Conservation (phyloP, 2,113 vertebrate species). For the Machaerirhynchus nigripectus region DNA sequence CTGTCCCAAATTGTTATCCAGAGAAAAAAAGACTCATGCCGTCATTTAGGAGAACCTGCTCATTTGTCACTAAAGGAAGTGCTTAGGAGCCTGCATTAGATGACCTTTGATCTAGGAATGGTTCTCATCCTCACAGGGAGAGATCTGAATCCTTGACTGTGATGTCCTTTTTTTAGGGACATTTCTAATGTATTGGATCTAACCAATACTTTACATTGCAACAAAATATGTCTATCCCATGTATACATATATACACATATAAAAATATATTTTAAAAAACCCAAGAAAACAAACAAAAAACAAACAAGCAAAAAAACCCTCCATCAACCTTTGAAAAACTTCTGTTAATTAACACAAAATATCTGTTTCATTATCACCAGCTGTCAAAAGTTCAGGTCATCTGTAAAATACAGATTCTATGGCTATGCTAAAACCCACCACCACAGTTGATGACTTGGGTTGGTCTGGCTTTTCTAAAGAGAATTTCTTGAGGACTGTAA, state of each 20-base stretch:
- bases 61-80: background rate
- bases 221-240: background rate
- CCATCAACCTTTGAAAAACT: background rate
- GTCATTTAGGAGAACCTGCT: background rate
- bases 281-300: background rate
- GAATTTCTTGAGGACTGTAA: background rate
- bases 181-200: background rate
- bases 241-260: background rate
- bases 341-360: background rate
- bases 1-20: background rate
- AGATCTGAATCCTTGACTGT: background rate
- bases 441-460: background rate
- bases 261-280: background rate
- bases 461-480: background rate
- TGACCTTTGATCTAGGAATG: background rate
- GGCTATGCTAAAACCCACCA: background rate
- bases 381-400: background rate
- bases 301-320: background rate
- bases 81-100: background rate
- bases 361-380: background rate
- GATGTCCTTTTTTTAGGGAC: background rate
- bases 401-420: background rate
- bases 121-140: background rate
- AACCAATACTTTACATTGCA: background rate
- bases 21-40: background rate